Evolutionary conservation across 2,113 vertebrate species (phyloP).

Genomic region (Alexandromys fortis): DNA sequence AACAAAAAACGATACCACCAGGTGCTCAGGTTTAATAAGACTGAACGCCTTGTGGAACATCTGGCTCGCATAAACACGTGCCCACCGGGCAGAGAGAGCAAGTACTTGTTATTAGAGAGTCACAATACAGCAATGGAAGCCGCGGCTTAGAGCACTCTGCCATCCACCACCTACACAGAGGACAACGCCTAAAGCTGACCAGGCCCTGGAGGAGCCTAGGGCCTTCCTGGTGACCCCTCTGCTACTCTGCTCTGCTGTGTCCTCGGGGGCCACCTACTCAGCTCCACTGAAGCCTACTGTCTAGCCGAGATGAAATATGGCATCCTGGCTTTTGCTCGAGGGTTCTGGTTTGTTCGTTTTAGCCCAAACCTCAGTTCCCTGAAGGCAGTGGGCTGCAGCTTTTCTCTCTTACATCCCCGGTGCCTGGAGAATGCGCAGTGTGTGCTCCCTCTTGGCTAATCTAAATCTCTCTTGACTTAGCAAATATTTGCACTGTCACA

Average conservation of each 20-base stretch:
- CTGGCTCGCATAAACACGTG: neutral
- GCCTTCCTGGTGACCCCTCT: neutral
- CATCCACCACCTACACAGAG: neutral
- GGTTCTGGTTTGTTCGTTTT: neutral
- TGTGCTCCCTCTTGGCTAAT: constrained; percentile 2
- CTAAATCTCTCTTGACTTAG: constrained; percentile 16
- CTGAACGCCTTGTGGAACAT: neutral
- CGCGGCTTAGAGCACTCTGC: neutral
- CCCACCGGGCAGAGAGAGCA: neutral
- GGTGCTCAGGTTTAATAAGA: neutral
- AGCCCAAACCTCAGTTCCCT: constrained; percentile 9
- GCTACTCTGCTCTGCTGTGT: neutral
- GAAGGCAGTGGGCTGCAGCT: neutral
- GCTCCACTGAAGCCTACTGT: constrained; percentile 38
- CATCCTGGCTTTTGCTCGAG: neutral
- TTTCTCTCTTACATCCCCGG: neutral
- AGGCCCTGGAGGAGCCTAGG: neutral
- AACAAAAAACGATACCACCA: neutral
- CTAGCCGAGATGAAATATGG: constrained; percentile 54
- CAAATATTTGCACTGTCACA: constrained; percentile 39
- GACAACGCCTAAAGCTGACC: neutral
- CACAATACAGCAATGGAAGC: neutral
- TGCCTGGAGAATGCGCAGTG: neutral
- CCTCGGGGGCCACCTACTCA: neutral
- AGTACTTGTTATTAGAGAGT: neutral